A percentile compares a stretch with the other conserved stretches of the same genome.
phyloP scores from a whole-genome alignment of 1,140 invertebrate genomes.

The Luehdorfia chinensis region DNA sequence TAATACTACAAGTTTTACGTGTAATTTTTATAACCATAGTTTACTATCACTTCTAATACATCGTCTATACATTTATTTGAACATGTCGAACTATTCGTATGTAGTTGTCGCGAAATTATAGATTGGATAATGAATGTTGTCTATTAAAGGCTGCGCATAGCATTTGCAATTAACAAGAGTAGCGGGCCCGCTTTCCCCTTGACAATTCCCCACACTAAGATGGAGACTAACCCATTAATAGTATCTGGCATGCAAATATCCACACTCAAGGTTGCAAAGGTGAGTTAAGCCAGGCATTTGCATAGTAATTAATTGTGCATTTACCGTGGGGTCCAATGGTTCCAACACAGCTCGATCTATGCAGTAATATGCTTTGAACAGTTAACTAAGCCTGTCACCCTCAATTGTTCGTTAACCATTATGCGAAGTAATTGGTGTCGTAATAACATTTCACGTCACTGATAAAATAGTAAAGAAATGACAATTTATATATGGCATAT shows the following conservation, averaged over 20 bases:
- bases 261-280: constrained; percentile 17
- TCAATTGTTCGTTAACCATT: not conserved
- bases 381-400: constrained; percentile 1
- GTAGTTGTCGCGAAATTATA: constrained; percentile 4
- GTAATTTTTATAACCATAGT: too few relatives aligned
- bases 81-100: not conserved
- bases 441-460: too few relatives aligned
- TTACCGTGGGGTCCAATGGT: constrained; percentile 13
- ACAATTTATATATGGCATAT: too few relatives aligned
- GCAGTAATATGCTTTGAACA: constrained; percentile 3
- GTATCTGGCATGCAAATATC: constrained; percentile 17
- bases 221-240: constrained; percentile 6
- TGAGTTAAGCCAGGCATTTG: constrained; percentile 13
- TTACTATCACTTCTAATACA: too few relatives aligned
- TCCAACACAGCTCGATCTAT: constrained; percentile 6
- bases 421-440: too few relatives aligned
- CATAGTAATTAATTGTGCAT: constrained; percentile 17
- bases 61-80: not conserved
- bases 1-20: too few relatives aligned
- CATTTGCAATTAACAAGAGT: constrained; percentile 16
- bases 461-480: too few relatives aligned
- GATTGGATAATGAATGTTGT: constrained; percentile 15
- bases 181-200: constrained; percentile 2
- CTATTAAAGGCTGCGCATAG: constrained; percentile 13
- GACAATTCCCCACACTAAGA: constrained; percentile 5